Conservation (phyloP, 2,888 invertebrate species). For the Hypomecis punctinalis region DNA sequence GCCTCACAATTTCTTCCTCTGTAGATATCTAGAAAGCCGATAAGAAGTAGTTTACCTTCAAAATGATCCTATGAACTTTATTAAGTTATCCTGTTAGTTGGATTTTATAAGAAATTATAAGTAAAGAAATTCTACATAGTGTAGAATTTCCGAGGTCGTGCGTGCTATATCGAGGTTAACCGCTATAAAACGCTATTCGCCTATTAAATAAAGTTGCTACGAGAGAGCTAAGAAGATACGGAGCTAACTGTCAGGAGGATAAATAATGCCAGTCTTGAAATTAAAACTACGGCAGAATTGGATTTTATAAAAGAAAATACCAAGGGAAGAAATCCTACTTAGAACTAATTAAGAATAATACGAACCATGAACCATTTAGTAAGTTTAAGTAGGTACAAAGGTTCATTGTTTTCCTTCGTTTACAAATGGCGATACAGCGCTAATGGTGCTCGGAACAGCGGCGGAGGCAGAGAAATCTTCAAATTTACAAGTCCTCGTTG, state of each 20-base stretch:
- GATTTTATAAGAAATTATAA: too few relatives aligned
- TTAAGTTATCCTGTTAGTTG: too few relatives aligned
- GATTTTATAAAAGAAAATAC: slow-evolving; percentile 27
- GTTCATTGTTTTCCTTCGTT: neutral
- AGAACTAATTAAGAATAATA: slow-evolving; percentile 12
- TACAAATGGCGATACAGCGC: neutral
- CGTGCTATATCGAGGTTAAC: neutral
- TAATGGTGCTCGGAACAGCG: neutral
- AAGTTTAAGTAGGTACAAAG: neutral
- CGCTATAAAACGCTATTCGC: slow-evolving; percentile 2
- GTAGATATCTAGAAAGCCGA: too few relatives aligned
- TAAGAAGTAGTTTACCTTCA: too few relatives aligned
- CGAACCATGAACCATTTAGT: neutral
- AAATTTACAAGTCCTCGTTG: neutral
- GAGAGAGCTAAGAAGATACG: slow-evolving; percentile 27
- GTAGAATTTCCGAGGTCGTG: too few relatives aligned
- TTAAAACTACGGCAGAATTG: slow-evolving; percentile 37
- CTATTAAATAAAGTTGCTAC: slow-evolving; percentile 1
- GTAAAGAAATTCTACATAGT: too few relatives aligned
- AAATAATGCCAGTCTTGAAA: slow-evolving; percentile 35
- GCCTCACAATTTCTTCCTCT: too few relatives aligned
- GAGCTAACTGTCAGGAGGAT: slow-evolving; percentile 36
- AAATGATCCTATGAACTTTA: too few relatives aligned
- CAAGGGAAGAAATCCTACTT: slow-evolving; percentile 22
- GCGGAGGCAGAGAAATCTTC: neutral